Conservation (phyloP, 1,140 invertebrate genomes). For the Pararge aegeria region DNA sequence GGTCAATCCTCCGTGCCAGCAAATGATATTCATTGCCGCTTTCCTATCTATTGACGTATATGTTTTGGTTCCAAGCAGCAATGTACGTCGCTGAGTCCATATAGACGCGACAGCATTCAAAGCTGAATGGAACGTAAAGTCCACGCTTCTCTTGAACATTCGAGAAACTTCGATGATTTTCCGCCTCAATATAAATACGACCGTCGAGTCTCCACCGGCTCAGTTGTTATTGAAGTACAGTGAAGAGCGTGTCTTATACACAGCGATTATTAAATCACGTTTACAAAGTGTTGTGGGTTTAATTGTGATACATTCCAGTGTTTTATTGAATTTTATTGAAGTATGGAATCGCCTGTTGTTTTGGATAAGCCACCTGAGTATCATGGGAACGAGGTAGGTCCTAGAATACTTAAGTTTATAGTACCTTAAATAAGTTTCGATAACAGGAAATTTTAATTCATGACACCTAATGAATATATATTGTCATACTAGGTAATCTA, state of each 20-base stretch:
- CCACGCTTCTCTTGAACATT: slow-evolving; percentile 50
- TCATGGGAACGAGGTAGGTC: slow-evolving; percentile 59
- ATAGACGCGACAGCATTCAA: background rate
- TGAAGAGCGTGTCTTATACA: slow-evolving; percentile 35
- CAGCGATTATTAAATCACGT: slow-evolving; percentile 23
- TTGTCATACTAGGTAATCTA: no score
- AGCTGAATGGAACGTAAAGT: slow-evolving; percentile 6
- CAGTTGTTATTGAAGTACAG: slow-evolving; percentile 59
- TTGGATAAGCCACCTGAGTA: slow-evolving; percentile 72
- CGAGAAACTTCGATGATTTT: slow-evolving; percentile 39
- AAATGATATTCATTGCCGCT: background rate
- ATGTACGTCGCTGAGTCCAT: slow-evolving; percentile 21
- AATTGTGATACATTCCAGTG: slow-evolving; percentile 62
- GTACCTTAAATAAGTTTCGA: no score
- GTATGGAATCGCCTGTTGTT: slow-evolving; percentile 73
- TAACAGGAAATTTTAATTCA: no score
- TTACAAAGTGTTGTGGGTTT: slow-evolving; percentile 51
- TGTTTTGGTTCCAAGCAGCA: background rate
- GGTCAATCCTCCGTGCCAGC: background rate
- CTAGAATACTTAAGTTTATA: background rate
- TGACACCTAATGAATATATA: no score
- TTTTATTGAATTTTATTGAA: slow-evolving; percentile 45
- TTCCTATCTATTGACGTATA: background rate
- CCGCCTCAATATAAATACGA: slow-evolving; percentile 54
- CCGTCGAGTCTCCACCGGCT: slow-evolving; percentile 27